These are phyloP conservation scores for Corticium candelabrum DNA, from an alignment of 37 sponge, comb jelly and placozoan genomes.

Conservation along the genomic window DNA sequence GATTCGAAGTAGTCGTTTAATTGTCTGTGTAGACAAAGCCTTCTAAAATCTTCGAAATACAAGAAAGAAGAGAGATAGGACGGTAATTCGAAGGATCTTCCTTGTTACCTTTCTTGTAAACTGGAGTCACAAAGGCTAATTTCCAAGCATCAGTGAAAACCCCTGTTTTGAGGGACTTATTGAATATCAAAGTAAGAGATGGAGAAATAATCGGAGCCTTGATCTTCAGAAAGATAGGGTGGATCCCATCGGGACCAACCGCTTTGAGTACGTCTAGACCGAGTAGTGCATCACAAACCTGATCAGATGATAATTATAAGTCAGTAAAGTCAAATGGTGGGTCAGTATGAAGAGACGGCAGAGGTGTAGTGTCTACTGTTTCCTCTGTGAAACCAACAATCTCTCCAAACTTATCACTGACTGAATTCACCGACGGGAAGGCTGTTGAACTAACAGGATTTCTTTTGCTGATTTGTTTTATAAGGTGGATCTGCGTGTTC, in stretches of 20 bases:
- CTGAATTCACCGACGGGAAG: not conserved
- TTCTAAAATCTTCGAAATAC: conserved; percentile 2
- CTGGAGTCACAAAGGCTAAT: not conserved
- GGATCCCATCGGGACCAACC: not conserved
- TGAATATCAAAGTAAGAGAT: not conserved
- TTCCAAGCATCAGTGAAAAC: not conserved
- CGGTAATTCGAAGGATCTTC: conserved; percentile 2
- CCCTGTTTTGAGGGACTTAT: not conserved
- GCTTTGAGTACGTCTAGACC: not conserved
- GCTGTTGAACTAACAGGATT: not conserved
- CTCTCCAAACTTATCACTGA: not conserved
- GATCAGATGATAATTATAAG: not conserved
- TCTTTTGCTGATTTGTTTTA: too few relatives aligned
- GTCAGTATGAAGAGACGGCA: too few relatives aligned
- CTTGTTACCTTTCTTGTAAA: conserved; percentile 1
- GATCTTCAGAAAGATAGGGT: not conserved
- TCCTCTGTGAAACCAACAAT: not conserved
- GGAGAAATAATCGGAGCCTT: not conserved
- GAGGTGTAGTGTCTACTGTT: not conserved
- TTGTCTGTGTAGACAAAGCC: not conserved
- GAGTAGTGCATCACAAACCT: not conserved
- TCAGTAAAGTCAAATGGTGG: not conserved
- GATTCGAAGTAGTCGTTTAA: not conserved
- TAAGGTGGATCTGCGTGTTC: too few relatives aligned
- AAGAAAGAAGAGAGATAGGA: conserved; percentile 9